These are phyloP conservation scores for Lucilia sericata DNA, from an alignment of 1,140 invertebrate genomes.

Conservation along the genomic window DNA sequence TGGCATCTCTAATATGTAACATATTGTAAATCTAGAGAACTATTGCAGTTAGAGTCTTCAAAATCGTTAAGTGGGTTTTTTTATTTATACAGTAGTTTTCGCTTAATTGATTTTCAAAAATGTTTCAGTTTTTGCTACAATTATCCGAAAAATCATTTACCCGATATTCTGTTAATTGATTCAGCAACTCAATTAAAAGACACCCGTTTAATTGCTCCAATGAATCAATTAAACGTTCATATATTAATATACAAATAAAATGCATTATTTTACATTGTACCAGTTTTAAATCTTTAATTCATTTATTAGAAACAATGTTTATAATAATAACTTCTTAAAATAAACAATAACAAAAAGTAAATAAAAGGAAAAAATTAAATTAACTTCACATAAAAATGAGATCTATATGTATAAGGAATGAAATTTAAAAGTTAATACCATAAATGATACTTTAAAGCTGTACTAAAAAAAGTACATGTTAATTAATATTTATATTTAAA, in stretches of 20 bases:
- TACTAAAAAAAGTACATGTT: not conserved
- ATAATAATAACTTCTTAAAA: not conserved
- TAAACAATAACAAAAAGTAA: not conserved
- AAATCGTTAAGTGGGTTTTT: no score
- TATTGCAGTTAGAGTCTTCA: no score
- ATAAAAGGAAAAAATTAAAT: slow-evolving; percentile 6
- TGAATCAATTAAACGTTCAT: not conserved
- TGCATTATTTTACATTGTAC: not conserved
- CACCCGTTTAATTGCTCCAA: not conserved
- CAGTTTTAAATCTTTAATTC: no score
- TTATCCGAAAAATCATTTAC: slow-evolving; percentile 9
- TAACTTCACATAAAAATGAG: slow-evolving; percentile 6
- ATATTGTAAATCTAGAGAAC: no score
- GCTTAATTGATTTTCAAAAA: slow-evolving; percentile 6
- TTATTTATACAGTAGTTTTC: slow-evolving; percentile 4
- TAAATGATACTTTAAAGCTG: not conserved
- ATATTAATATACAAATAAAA: slow-evolving; percentile 13
- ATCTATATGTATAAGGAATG: slow-evolving; percentile 12
- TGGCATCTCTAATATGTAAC: no score
- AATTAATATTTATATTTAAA: not conserved
- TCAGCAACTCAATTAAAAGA: not conserved
- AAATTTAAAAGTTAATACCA: not conserved
- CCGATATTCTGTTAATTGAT: slow-evolving; percentile 1
- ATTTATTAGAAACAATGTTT: not conserved
- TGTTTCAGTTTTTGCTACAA: not conserved